Base-by-base conservation (phyloP, 2,797 vertebrate species). In the Helostoma temminkii region DNA sequence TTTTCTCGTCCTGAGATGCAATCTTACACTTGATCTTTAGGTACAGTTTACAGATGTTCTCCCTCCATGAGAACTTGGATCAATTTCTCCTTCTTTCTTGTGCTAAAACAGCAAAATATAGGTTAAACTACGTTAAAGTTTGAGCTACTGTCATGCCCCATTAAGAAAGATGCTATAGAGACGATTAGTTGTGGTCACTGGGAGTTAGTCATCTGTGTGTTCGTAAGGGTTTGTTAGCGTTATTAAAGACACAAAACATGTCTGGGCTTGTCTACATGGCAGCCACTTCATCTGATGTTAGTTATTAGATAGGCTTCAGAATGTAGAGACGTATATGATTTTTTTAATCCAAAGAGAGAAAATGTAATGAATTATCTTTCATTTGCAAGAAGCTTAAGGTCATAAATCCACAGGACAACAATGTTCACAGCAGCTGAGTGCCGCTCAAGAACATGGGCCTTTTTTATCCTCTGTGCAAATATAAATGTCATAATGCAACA, bases 201-300 rank as follows among this genome's bases (percentile, higher is more conserved):
- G 15, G 15, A 42, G 61, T 66, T 69, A 42, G 61, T 66, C 21
- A 22, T 59, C 11, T 46, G 10, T 56, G 34, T 47, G 50, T 60
- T 76, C 47, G 34, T 36, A 55, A n/a, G 21, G 9, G 37, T 81
- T 70, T 66, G 52, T 60, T 65, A 37, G 47, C 25, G 8, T 46
- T 43, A 41, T 7, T 47, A 11, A 62, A 43, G n/a, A 22, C 4
- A 16, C 8, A 10, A 37, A 55, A 60, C 88, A 69, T 63, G 89
- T 49, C 82, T 49, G 46, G 63, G 80, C 90, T 65, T 60, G 87
- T 73, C 73, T 5, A 5, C 4, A 43, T 25, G 28, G n/a, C 30
- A 43, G 26, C 30, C n/a, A 48, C 10, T 53, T 61, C 10, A 9
- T 52, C 18, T 76, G 21, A 54, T 2, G 18, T 85, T 61, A 82